Conservation (phyloP, 2,888 invertebrate genomes). For the Cosmorhoe ocellata region DNA sequence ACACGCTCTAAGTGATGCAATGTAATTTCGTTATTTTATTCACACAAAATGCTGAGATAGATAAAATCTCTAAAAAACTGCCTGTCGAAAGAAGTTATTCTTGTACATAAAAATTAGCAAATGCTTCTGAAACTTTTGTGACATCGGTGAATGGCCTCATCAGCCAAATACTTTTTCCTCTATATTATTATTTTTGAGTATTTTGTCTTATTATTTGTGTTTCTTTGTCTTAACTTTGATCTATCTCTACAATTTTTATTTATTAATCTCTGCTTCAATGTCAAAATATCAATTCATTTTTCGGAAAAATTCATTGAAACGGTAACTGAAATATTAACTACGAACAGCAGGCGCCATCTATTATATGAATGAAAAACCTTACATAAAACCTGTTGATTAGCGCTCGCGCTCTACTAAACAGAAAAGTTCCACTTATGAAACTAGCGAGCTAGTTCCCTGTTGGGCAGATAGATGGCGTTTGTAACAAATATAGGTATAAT, state of each 20-base stretch:
- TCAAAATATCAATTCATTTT: no score
- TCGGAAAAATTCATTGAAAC: no score
- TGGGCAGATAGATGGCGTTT: slow-evolving; percentile 19
- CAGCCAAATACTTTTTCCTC: slow-evolving; percentile 58
- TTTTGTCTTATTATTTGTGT: slow-evolving; percentile 46
- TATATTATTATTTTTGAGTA: slow-evolving; percentile 60
- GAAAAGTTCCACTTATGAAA: slow-evolving; percentile 1
- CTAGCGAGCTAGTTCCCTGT: slow-evolving; percentile 10
- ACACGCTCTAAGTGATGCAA: no score
- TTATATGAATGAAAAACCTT: slow-evolving; percentile 6
- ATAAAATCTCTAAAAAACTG: slow-evolving; percentile 1
- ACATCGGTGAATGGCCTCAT: slow-evolving; percentile 66
- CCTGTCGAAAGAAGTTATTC: slow-evolving; percentile 16
- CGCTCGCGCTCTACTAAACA: not conserved
- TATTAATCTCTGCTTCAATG: no score
- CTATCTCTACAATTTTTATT: no score
- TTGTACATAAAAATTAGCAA: slow-evolving; percentile 16
- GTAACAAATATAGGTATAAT: not conserved
- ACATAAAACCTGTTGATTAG: slow-evolving; percentile 1
- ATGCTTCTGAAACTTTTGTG: slow-evolving; percentile 6
- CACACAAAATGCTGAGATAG: not conserved
- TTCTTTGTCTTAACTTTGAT: no score
- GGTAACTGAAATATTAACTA: no score
- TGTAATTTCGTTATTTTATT: not conserved
- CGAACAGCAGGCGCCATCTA: slow-evolving; percentile 33